A percentile compares a stretch with the other conserved stretches of the same genome.
Conservation (phyloP, 2,113 vertebrate genomes). For the Daubentonia madagascariensis region DNA sequence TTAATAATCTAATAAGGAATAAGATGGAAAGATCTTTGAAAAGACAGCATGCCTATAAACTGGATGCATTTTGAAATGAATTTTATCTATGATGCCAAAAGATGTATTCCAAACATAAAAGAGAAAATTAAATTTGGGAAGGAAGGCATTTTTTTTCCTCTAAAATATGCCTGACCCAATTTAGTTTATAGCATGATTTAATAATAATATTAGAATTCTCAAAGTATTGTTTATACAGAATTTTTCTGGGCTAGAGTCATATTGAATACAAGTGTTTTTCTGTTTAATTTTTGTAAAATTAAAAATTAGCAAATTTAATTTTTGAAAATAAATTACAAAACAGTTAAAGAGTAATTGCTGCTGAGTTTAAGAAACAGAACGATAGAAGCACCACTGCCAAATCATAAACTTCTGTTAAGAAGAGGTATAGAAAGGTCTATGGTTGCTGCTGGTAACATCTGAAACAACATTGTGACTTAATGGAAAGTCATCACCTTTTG, state of each 20-base stretch:
- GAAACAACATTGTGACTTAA: not conserved
- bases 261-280: slow-evolving; percentile 42
- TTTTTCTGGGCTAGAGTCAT: not conserved
- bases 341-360: not conserved
- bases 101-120: slow-evolving; percentile 36
- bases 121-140: slow-evolving; percentile 57
- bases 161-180: slow-evolving; percentile 28
- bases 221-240: not conserved
- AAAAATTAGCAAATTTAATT: slow-evolving; percentile 20
- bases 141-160: not conserved
- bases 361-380: not conserved
- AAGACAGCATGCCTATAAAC: not conserved
- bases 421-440: not conserved
- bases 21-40: slow-evolving; percentile 33
- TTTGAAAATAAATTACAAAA: slow-evolving; percentile 24
- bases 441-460: not conserved
- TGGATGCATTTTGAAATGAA: slow-evolving; percentile 35
- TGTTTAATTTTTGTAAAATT: slow-evolving; percentile 36
- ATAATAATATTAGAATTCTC: slow-evolving; percentile 37
- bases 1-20: slow-evolving; percentile 52
- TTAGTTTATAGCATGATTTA: slow-evolving; percentile 25
- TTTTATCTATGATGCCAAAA: slow-evolving; percentile 44
- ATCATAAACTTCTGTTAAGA: not conserved
- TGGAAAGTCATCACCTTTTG: not conserved
- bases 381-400: not conserved